Conservation (phyloP, 2,113 vertebrate genomes). For the Lontra canadensis region DNA sequence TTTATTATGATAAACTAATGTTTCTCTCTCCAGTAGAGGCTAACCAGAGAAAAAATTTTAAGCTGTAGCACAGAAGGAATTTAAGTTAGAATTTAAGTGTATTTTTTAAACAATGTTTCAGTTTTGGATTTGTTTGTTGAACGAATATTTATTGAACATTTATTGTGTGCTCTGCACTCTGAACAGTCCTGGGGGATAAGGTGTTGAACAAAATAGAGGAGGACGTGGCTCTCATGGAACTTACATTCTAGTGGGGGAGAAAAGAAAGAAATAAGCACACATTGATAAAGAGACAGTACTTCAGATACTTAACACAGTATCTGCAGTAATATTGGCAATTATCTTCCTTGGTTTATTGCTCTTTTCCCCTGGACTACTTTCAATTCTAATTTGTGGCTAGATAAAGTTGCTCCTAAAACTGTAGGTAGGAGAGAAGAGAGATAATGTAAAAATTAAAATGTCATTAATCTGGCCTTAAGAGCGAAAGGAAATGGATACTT, state of each 20-base stretch:
- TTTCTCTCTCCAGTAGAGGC: neutral
- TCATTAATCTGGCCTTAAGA: conserved; percentile 74
- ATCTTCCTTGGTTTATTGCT: neutral
- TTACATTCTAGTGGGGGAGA: neutral
- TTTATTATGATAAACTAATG: conserved; percentile 2
- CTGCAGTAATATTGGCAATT: neutral
- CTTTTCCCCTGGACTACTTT: conserved; percentile 28
- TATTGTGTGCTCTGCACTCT: neutral
- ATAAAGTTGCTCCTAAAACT: conserved; percentile 56
- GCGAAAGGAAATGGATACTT: conserved; percentile 78
- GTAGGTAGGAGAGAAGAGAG: conserved; percentile 55
- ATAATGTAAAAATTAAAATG: conserved; percentile 78
- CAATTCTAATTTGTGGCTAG: conserved; percentile 36
- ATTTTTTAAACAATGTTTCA: neutral
- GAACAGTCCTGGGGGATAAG: neutral
- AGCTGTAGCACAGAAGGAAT: neutral
- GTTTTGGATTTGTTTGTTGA: conserved; percentile 21
- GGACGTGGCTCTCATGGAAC: neutral
- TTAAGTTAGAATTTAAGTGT: neutral
- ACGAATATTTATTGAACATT: neutral
- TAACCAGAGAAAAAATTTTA: neutral
- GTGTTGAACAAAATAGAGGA: neutral
- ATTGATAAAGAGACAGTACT: neutral
- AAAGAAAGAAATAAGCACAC: neutral
- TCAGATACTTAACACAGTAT: neutral